These are phyloP conservation scores for Calameuta idolon DNA, from an alignment of 2,888 invertebrate species.

Conservation along the genomic window DNA sequence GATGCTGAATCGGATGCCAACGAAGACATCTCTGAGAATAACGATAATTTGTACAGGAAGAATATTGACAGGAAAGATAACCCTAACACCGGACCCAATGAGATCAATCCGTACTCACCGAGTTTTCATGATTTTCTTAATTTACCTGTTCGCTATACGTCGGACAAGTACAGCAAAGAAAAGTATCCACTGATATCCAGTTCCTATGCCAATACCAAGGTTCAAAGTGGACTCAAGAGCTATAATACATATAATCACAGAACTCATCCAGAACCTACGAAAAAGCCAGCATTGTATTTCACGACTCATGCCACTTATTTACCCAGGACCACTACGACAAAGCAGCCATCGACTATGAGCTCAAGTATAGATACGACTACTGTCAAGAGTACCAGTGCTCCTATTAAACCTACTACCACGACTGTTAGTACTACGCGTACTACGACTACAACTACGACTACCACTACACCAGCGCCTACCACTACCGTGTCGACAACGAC, in stretches of 20 bases:
- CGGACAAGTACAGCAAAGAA: conserved; percentile 71
- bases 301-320: conserved; percentile 30
- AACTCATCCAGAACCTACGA: conserved; percentile 45
- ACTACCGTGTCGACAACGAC: conserved; percentile 31
- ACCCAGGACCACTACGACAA: conserved; percentile 29
- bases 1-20: not conserved
- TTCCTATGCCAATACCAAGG: conserved; percentile 79
- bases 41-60: conserved; percentile 53
- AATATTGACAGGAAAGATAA: conserved; percentile 21
- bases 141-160: conserved; percentile 76
- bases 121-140: conserved; percentile 78
- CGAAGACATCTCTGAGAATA: conserved; percentile 21
- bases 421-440: conserved; percentile 30
- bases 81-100: conserved; percentile 68
- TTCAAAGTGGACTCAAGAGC: conserved; percentile 71
- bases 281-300: conserved; percentile 38
- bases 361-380: conserved; percentile 24
- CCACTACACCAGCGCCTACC: conserved; percentile 28
- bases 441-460: conserved; percentile 28
- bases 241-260: conserved; percentile 62
- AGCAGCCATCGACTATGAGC: conserved; percentile 30
- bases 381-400: conserved; percentile 22
- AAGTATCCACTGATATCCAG: conserved; percentile 78
- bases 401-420: conserved; percentile 27
- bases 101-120: conserved; percentile 73